phyloP scores from a whole-genome alignment of 2,113 vertebrate species.

The Trochalopteron elliotii region DNA sequence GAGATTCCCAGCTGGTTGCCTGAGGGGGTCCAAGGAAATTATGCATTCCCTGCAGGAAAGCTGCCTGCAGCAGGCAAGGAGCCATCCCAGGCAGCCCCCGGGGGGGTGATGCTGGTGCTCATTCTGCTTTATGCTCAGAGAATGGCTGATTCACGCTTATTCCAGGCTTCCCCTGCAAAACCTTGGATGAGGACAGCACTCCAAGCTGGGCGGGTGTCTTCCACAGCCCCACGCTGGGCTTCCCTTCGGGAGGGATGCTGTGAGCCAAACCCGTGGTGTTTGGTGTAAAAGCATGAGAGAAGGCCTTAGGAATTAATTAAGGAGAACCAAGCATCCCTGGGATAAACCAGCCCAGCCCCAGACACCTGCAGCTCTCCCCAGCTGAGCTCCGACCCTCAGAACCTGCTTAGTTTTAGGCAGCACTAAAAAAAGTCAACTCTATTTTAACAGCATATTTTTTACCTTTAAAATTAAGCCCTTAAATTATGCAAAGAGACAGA shows the following conservation, averaged over 20 bases:
- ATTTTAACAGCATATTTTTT: neutral
- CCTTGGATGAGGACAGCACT: conserved; percentile 27
- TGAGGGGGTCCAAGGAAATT: neutral
- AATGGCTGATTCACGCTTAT: conserved; percentile 35
- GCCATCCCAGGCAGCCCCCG: neutral
- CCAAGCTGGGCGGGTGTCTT: conserved; percentile 23
- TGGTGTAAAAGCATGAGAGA: neutral
- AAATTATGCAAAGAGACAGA: neutral
- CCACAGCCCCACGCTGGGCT: neutral
- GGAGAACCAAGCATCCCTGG: neutral
- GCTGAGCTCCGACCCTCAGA: neutral
- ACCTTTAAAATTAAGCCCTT: neutral
- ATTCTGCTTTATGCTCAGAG: neutral
- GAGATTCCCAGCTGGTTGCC: neutral
- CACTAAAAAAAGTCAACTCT: neutral
- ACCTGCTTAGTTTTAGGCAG: neutral
- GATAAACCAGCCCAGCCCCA: neutral
- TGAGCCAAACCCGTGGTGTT: neutral
- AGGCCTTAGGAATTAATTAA: neutral
- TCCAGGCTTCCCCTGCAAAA: conserved; percentile 29
- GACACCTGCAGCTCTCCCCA: neutral
- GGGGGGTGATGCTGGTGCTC: neutral
- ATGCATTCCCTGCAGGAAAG: neutral
- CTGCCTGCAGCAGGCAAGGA: neutral
- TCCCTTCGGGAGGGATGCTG: neutral